Base-by-base conservation (phyloP, 2,888 invertebrate genomes). In the Ormyrus labotus region DNA sequence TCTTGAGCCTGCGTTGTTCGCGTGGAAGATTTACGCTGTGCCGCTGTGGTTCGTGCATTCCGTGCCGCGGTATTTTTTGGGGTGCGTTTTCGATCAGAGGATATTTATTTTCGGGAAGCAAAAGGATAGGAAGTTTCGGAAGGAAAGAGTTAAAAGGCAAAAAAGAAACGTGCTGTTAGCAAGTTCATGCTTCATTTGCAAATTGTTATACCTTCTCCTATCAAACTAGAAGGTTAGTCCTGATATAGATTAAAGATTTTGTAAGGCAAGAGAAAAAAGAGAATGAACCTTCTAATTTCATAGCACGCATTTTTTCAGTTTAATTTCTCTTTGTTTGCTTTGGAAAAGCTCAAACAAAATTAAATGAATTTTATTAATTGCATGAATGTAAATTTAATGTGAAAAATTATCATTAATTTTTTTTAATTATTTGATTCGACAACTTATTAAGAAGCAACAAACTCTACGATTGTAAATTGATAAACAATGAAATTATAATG, bases 111-210 rank as follows among this genome's bases (percentile, higher is more conserved):
- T 68, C 10, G 82, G 77, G 81, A 83, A 82, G 60, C 75, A 55
- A 34, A 13, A 69, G 84, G 82, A 83, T 75, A 70, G 82, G 81
- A 69, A 69, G 70, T 60, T 55, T 63, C 45, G 80, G 71, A 55
- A 60, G 60, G 81, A 84, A 67, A 71, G 65, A 82, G 74, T 68
- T 75, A 82, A 83, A 82, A 87, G 88, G 86, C 85, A 89, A 86
- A 89, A 89, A 89, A 86, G 89, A 86, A 89, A 89, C 89, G 89
- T 90, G 90, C 89, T 87, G 88, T 90, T 90, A 90, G 89, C 89
- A 79, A 88, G 74, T 73, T 88, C 90, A 90, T 90, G 89, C 90
- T 89, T 86, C 83, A 81, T 82, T 80, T 67, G 67, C 69, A 69
- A 75, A 74, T 76, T 61, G 78, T 78, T 74, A 58, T 78, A 81